Base-by-base conservation (phyloP, 2,113 vertebrate genomes). In the Scartelaos histophorus region DNA sequence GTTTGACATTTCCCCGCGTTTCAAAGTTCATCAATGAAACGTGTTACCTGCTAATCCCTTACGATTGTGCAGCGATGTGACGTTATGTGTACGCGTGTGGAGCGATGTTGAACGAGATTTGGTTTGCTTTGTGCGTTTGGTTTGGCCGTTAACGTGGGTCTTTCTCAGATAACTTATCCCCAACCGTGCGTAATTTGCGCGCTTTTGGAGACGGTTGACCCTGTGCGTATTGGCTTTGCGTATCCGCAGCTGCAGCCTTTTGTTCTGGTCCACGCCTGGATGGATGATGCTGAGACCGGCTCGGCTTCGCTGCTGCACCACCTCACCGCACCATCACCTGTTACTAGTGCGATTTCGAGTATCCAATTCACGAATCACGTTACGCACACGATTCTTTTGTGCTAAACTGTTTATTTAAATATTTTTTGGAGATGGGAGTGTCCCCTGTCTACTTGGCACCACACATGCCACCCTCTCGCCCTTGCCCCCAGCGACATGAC, bases 201-300 rank as follows among this genome's bases (percentile, higher is more conserved):
- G 58, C 53, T 69, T 66, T 53, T 51, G 49, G 66, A 17, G 13
- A 0, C 1, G 0, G 25, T 38, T 43, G 38, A 7, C 9, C 53
- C 3, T 22, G 5, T 64, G 73, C 54, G 70, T 67, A 29, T 66
- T 4, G 58, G 24, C 51, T 74, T 81, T 73, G 73, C 71, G 13
- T 22, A 47, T 54, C 45, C 74, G 73, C 61, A 74, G 22, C 73
- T 78, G 82, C 85, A 11, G 72, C 80, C 91, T 90, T 89, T 92
- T 91, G 91, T 92, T 92, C 91, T 88, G 86, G 87, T 90, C 89
- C 89, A 89, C 90, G 89, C 88, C 88, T 90, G 89, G 9, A 67
- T 58, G 21, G 11, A 10, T 73, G 88, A 86, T 90, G 91, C 91
- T 92, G 86, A 90, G 88, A 88, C 84, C 85, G 73, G 73, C 73